A percentile compares a stretch with the other conserved stretches of the same genome.
Evolutionary conservation across 2,888 invertebrate genomes (phyloP).

Genomic region (Erynnis tages): DNA sequence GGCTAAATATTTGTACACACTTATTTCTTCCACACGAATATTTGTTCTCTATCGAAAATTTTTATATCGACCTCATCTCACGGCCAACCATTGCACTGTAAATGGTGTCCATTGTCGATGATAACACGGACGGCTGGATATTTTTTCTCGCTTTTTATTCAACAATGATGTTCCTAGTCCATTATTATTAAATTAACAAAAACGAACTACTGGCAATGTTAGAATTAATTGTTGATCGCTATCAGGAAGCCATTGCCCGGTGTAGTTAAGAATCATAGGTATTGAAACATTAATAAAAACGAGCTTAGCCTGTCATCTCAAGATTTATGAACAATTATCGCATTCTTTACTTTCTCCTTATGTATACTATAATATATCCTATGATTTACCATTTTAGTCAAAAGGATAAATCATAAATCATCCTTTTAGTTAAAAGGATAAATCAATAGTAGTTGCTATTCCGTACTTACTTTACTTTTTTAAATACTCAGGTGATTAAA

Average conservation of each 20-base stretch:
- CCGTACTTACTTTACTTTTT: no score
- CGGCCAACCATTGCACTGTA: conserved; percentile 46
- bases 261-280: not conserved
- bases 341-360: no score
- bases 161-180: conserved; percentile 43
- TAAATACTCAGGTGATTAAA: no score
- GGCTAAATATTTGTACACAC: not conserved
- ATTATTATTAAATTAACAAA: conserved; percentile 51
- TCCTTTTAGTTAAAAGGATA: no score
- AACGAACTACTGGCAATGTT: conserved; percentile 47
- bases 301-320: no score
- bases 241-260: conserved; percentile 54
- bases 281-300: no score
- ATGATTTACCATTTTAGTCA: no score
- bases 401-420: no score
- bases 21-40: not conserved
- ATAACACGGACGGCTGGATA: conserved; percentile 45
- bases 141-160: conserved; percentile 37
- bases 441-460: no score
- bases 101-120: conserved; percentile 36
- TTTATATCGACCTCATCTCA: conserved; percentile 45
- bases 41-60: not conserved
- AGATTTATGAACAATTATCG: no score
- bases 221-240: conserved; percentile 64
- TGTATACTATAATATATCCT: no score